phyloP scores from a whole-genome alignment of 2,113 vertebrate genomes.

The Bothrops jararaca region DNA sequence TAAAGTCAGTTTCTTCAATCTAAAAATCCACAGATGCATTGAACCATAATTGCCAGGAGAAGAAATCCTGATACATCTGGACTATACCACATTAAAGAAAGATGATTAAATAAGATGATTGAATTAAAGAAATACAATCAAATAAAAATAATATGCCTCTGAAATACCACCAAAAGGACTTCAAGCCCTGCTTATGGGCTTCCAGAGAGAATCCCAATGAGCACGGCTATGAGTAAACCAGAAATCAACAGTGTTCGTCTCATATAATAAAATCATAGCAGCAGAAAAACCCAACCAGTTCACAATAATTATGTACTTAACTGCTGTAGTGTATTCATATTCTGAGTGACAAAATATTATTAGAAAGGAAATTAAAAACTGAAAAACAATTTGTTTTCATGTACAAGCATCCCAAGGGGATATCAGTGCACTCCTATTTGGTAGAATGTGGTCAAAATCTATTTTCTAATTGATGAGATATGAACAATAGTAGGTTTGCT shows the following conservation, averaged over 20 bases:
- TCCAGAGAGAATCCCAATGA: not conserved
- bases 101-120: not conserved
- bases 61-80: not conserved
- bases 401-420: not conserved
- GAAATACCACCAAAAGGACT: not conserved
- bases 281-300: not conserved
- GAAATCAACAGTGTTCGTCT: not conserved
- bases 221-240: not conserved
- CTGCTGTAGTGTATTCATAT: not conserved
- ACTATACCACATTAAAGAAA: not conserved
- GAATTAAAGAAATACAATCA: not conserved
- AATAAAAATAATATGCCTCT: not conserved
- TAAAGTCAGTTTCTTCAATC: not conserved
- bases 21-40: not conserved
- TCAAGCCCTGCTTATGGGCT: not conserved
- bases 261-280: not conserved
- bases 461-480: not conserved
- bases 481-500: not conserved
- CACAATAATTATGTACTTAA: not conserved
- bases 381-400: not conserved
- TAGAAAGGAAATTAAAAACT: not conserved
- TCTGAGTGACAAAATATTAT: not conserved
- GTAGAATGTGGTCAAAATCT: not conserved
- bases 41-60: not conserved
- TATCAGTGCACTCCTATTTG: not conserved